Evolutionary conservation across 2,797 vertebrate genomes (phyloP).

Genomic region (Zalophus californianus): DNA sequence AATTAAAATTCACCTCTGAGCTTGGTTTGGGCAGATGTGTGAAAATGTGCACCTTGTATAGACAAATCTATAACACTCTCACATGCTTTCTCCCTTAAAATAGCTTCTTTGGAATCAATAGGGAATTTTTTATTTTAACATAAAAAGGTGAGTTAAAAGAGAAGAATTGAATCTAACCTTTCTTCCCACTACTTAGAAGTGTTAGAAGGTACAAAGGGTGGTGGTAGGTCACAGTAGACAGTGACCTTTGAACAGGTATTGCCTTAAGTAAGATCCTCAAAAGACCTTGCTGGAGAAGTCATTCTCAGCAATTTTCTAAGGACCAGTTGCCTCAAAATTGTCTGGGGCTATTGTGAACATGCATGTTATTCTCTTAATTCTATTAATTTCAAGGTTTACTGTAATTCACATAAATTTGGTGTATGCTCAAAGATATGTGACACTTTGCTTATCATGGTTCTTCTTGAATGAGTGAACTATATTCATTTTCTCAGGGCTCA

Average conservation of each 20-base stretch:
- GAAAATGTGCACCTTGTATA: constrained; percentile 52
- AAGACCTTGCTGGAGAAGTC: background rate
- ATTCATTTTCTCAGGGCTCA: background rate
- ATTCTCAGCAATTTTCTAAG: background rate
- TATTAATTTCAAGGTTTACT: constrained; percentile 32
- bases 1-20: constrained; percentile 68
- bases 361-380: background rate
- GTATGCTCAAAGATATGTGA: background rate
- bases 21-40: constrained; percentile 50
- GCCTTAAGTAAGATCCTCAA: background rate
- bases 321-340: background rate
- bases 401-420: background rate
- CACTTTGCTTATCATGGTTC: background rate
- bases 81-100: constrained; percentile 65
- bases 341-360: background rate
- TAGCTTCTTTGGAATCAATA: constrained; percentile 57
- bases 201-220: background rate
- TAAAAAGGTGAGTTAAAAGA: constrained; percentile 49
- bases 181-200: background rate
- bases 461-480: background rate
- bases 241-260: background rate
- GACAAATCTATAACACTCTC: constrained; percentile 11
- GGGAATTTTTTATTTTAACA: constrained; percentile 53
- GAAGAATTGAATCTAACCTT: constrained; percentile 37
- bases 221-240: background rate